Percentiles rank a stretch among this genome's conserved stretches.
Evolutionary conservation across 1,140 invertebrate species (phyloP).

Genomic region (Brachionus rubens): DNA sequence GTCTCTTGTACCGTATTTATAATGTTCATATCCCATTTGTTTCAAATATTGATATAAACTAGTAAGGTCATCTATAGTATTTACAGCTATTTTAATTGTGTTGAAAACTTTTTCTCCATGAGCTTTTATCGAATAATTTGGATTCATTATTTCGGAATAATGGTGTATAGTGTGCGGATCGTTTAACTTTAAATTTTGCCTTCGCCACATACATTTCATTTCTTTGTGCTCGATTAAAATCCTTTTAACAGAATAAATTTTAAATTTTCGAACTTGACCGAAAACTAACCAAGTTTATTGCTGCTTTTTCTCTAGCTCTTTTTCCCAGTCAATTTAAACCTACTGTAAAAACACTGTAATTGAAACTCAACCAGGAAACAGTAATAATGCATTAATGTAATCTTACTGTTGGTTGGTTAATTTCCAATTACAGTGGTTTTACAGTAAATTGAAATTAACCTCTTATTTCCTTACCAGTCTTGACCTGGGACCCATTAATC

Average conservation of each 20-base stretch:
- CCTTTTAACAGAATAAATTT: neutral
- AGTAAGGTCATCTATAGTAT: constrained; percentile 5
- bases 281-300: no score
- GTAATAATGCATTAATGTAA: no score
- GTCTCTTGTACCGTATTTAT: constrained; percentile 20
- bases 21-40: constrained; percentile 23
- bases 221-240: constrained; percentile 43
- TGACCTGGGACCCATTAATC: no score
- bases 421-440: no score
- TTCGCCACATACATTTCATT: constrained; percentile 39
- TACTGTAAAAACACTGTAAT: no score
- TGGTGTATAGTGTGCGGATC: neutral
- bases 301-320: no score
- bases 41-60: neutral
- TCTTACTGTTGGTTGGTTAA: no score
- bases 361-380: no score
- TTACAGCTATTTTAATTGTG: constrained; percentile 13
- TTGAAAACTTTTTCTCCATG: constrained; percentile 39
- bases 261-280: no score
- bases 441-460: no score
- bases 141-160: neutral
- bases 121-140: constrained; percentile 20
- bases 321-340: no score
- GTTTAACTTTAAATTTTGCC: neutral
- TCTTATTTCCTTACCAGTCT: no score